These are phyloP conservation scores for Ctenicera cuprea DNA, from an alignment of 2,888 invertebrate species.

Conservation along the genomic window DNA sequence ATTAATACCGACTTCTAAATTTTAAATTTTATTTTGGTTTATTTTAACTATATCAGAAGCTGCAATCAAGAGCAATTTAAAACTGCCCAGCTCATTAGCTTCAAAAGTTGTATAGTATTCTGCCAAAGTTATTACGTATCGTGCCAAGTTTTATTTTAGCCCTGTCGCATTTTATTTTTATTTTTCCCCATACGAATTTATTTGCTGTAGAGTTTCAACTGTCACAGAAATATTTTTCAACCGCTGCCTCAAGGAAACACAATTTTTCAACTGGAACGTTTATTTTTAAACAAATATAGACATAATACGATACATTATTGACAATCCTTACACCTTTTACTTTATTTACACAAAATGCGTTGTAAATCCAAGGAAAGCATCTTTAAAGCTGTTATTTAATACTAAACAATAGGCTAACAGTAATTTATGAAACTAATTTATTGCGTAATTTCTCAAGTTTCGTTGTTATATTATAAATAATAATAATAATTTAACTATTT, in stretches of 20 bases:
- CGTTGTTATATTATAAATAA: conserved; percentile 31
- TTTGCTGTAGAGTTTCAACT: neutral
- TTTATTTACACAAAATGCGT: conserved; percentile 1
- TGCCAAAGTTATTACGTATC: conserved; percentile 19
- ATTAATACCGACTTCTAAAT: no score
- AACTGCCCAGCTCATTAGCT: neutral
- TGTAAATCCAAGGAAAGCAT: conserved; percentile 2
- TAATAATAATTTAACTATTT: conserved; percentile 17
- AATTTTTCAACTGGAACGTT: conserved; percentile 7
- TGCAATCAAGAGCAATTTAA: neutral
- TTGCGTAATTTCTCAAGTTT: neutral
- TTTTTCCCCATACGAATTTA: conserved; percentile 8
- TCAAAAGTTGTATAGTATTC: conserved; percentile 12
- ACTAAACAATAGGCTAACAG: conserved; percentile 12
- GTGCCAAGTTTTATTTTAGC: conserved; percentile 29
- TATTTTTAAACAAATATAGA: conserved; percentile 15
- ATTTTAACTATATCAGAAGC: no score
- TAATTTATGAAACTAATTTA: conserved; percentile 4
- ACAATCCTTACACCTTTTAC: conserved; percentile 32
- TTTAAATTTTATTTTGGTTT: no score
- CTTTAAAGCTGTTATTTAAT: neutral
- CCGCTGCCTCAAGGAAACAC: neutral
- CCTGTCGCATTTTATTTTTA: conserved; percentile 13
- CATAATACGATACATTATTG: conserved; percentile 15
- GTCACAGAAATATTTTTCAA: conserved; percentile 21